Conservation (phyloP, 2,888 invertebrate species). For the Tineola bisselliella region DNA sequence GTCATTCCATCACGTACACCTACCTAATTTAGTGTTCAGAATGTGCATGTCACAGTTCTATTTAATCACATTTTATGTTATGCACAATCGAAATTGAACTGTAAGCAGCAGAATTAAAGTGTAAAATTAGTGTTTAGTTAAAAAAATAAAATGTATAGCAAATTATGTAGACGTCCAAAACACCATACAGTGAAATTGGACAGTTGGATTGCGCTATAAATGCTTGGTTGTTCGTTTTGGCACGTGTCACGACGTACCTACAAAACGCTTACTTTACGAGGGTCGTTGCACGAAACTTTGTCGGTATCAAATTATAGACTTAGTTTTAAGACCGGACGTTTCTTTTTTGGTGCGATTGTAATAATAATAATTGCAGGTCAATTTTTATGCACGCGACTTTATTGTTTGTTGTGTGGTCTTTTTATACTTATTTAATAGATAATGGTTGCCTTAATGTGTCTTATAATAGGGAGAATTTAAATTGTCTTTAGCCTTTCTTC, state of each 20-base stretch:
- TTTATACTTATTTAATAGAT: neutral
- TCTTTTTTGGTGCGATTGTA: neutral
- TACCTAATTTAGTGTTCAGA: constrained; percentile 8
- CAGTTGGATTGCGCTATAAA: constrained; percentile 7
- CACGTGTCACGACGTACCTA: constrained; percentile 4
- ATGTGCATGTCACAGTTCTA: neutral
- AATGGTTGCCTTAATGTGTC: too few relatives aligned
- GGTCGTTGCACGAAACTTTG: constrained; percentile 7
- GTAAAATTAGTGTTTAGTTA: neutral
- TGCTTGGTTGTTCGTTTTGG: constrained; percentile 9
- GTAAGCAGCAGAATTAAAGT: neutral
- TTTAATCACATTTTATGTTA: neutral
- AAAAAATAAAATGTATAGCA: neutral
- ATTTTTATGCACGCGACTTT: neutral
- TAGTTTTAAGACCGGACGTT: constrained; percentile 2
- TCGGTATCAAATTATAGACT: neutral
- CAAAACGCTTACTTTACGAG: constrained; percentile 3
- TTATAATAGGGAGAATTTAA: too few relatives aligned
- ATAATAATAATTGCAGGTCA: neutral
- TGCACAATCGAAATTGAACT: neutral
- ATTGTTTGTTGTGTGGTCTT: neutral
- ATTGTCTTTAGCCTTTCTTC: too few relatives aligned
- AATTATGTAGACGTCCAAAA: neutral
- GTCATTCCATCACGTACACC: constrained; percentile 4
- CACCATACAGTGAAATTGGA: constrained; percentile 7